phyloP scores from a whole-genome alignment of 37 sponge, comb jelly and placozoan genomes.

The Haliclona indistincta region DNA sequence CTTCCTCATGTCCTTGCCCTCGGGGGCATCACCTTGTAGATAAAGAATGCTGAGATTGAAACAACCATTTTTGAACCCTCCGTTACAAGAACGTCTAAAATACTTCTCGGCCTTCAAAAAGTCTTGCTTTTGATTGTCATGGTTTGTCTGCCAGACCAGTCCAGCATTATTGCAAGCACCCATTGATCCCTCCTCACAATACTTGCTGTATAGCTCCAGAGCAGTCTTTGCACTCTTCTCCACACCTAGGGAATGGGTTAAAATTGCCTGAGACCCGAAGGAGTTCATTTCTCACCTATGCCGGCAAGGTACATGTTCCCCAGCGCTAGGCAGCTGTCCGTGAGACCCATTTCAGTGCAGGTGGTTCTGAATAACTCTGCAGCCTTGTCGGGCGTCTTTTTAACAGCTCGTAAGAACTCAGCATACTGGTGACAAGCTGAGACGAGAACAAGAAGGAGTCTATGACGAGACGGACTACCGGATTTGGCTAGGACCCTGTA shows the following conservation, averaged over 20 bases:
- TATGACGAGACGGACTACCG: background rate
- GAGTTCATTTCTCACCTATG: slow-evolving; percentile 10
- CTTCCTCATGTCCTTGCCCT: slow-evolving; percentile 46
- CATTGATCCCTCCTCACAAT: slow-evolving; percentile 23
- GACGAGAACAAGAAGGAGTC: background rate
- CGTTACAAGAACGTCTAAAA: slow-evolving; percentile 29
- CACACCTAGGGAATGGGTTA: background rate
- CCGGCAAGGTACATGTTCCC: slow-evolving; percentile 47
- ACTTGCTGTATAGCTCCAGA: slow-evolving; percentile 14
- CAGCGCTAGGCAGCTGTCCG: slow-evolving; percentile 54
- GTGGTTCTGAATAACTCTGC: slow-evolving; percentile 10
- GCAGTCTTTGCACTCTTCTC: slow-evolving; percentile 30
- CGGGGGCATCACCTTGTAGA: slow-evolving; percentile 24
- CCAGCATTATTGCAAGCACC: slow-evolving; percentile 72
- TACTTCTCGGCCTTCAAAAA: slow-evolving; percentile 8
- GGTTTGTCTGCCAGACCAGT: slow-evolving; percentile 32
- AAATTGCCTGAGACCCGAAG: background rate
- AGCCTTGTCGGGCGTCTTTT: slow-evolving; percentile 30
- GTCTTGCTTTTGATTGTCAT: slow-evolving; percentile 9
- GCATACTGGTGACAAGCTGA: slow-evolving; percentile 51
- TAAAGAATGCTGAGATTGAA: slow-evolving; percentile 55
- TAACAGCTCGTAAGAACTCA: slow-evolving; percentile 22
- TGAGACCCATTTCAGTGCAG: slow-evolving; percentile 19
- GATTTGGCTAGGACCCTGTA: background rate
- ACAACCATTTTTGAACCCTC: slow-evolving; percentile 47